phyloP scores from a whole-genome alignment of 2,888 invertebrate genomes.

The Busseola fusca region DNA sequence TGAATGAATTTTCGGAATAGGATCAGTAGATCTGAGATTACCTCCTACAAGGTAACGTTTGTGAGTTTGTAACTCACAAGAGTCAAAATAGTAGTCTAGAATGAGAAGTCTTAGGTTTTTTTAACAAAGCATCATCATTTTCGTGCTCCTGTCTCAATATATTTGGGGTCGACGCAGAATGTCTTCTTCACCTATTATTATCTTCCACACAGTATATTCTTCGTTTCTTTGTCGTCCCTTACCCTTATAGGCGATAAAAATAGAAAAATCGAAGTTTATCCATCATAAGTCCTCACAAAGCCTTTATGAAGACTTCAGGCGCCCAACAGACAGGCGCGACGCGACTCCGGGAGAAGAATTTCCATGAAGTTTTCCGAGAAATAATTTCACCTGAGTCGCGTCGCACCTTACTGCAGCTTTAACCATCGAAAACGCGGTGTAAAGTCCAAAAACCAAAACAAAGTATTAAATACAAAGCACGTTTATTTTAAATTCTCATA shows the following conservation, averaged over 20 bases:
- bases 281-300: not conserved
- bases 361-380: not conserved
- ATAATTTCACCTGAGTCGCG: not conserved
- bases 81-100: not conserved
- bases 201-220: not conserved
- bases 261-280: not conserved
- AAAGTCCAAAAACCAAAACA: slow-evolving; percentile 7
- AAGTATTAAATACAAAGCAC: slow-evolving; percentile 1
- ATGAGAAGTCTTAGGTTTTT: not conserved
- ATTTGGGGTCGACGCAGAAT: not conserved
- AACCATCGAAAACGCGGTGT: not conserved
- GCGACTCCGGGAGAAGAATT: not conserved
- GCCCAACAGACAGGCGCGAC: not conserved
- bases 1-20: not conserved
- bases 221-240: not conserved
- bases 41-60: not conserved
- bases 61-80: not conserved
- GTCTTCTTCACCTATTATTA: not conserved
- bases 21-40: not conserved
- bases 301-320: not conserved
- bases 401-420: not conserved
- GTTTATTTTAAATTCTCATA: slow-evolving; percentile 14
- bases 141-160: not conserved
- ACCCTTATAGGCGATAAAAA: no score
- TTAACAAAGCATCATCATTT: not conserved